phyloP scores from a whole-genome alignment of 92 coral and sea anemone species.

The Ricordea florida region DNA sequence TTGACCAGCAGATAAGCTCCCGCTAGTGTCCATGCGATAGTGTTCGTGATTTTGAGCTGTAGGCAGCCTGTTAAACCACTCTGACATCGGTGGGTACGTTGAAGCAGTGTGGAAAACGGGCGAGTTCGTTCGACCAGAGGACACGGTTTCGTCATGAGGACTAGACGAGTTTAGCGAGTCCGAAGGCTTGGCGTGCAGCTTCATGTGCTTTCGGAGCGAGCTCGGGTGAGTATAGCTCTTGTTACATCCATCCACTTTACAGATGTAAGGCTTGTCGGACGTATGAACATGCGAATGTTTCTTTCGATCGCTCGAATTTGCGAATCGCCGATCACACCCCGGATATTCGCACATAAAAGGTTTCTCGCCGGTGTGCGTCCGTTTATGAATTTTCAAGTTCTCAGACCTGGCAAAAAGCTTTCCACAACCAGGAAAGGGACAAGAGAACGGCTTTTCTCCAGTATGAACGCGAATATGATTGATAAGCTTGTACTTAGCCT shows the following conservation, averaged over 20 bases:
- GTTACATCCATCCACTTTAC: slow-evolving; percentile 98
- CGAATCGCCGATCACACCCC: slow-evolving; percentile 99
- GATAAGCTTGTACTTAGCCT: slow-evolving; percentile 98
- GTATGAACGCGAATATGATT: slow-evolving; percentile 99
- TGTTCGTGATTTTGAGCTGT: slow-evolving; percentile 85
- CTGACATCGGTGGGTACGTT: slow-evolving; percentile 91
- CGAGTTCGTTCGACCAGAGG: slow-evolving; percentile 66
- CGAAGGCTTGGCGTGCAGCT: slow-evolving; percentile 93
- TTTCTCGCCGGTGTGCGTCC: slow-evolving; percentile 99
- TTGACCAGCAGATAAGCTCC: slow-evolving; percentile 66
- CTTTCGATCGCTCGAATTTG: slow-evolving; percentile 99
- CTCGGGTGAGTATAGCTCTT: slow-evolving; percentile 99
- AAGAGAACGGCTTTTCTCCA: slow-evolving; percentile 98
- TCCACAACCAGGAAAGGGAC: slow-evolving; percentile 98
- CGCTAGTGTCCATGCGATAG: slow-evolving; percentile 68
- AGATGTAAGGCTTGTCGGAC: slow-evolving; percentile 99
- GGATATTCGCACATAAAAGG: slow-evolving; percentile 98
- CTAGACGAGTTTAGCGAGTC: slow-evolving; percentile 79
- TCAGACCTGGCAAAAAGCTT: slow-evolving; percentile 99
- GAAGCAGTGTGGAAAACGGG: slow-evolving; percentile 79
- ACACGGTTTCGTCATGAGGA: slow-evolving; percentile 75
- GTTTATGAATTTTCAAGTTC: slow-evolving; percentile 97
- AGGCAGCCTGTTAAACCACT: slow-evolving; percentile 92
- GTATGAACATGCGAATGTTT: slow-evolving; percentile 99
- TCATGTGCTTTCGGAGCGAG: slow-evolving; percentile 97